These are phyloP conservation scores for Actenoides hombroni DNA, from an alignment of 2,113 vertebrate genomes.

Conservation along the genomic window DNA sequence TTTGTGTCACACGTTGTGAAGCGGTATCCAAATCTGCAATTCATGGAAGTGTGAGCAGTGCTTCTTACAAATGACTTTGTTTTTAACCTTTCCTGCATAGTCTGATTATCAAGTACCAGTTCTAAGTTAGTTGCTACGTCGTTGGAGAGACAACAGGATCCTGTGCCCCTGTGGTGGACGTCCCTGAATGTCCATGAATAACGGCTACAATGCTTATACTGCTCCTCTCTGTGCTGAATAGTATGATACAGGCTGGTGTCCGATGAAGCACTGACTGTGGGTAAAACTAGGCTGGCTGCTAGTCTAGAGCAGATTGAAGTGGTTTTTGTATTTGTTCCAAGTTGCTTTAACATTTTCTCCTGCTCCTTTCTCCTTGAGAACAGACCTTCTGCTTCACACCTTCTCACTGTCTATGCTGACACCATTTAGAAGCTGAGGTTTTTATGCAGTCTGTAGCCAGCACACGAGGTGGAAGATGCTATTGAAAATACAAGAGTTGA, in stretches of 20 bases:
- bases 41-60: neutral
- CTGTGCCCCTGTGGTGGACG: neutral
- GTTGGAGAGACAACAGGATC: neutral
- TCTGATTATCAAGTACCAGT: neutral
- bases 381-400: neutral
- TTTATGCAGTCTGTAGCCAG: neutral
- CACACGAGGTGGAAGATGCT: neutral
- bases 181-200: neutral
- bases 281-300: neutral
- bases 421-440: neutral
- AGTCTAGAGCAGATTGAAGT: neutral
- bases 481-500: neutral
- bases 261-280: neutral
- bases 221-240: neutral
- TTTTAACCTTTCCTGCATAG: neutral
- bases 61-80: neutral
- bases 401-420: neutral
- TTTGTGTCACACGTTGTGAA: accelerated
- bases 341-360: neutral
- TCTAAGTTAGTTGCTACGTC: neutral
- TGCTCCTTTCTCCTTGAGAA: neutral
- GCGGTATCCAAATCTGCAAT: neutral
- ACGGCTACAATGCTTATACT: neutral
- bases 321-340: neutral
- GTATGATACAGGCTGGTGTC: neutral